Evolutionary conservation across 2,797 vertebrate species (phyloP).

Genomic region (Schizothorax lantsangensis): DNA sequence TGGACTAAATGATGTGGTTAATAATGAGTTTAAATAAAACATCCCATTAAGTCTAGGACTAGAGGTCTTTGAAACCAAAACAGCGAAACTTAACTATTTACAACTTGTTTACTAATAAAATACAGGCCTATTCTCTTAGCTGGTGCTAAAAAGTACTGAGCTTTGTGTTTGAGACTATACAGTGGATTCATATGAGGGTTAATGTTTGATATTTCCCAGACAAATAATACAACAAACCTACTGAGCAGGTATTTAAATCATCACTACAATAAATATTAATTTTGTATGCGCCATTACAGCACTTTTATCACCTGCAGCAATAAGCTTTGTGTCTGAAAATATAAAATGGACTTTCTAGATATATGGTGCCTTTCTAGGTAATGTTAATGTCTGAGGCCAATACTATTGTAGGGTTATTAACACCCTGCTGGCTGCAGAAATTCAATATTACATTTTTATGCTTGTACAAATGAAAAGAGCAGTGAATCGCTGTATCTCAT

Average conservation of each 20-base stretch:
- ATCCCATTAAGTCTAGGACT: slow-evolving; percentile 2
- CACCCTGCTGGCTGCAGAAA: slow-evolving; percentile 42
- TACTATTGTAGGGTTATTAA: slow-evolving; percentile 32
- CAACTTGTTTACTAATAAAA: neutral
- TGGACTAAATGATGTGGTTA: neutral
- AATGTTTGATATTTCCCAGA: neutral
- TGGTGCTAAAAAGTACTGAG: neutral
- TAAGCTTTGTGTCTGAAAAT: slow-evolving; percentile 24
- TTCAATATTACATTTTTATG: slow-evolving; percentile 33
- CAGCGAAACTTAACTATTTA: neutral
- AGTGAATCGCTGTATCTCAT: slow-evolving; percentile 11
- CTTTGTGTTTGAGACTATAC: neutral
- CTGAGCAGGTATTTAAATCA: neutral
- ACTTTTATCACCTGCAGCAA: neutral
- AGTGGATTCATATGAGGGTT: neutral
- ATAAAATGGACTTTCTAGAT: neutral
- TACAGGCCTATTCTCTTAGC: neutral
- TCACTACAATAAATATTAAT: neutral
- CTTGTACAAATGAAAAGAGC: slow-evolving; percentile 24
- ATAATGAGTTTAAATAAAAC: slow-evolving; percentile 9
- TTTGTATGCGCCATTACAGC: neutral
- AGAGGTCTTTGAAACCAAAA: neutral
- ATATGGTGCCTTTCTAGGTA: slow-evolving; percentile 8
- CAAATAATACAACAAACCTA: neutral
- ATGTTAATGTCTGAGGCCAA: slow-evolving; percentile 28